These are phyloP conservation scores for Cyclophora punctaria DNA, from an alignment of 2,888 invertebrate species.

Conservation along the genomic window DNA sequence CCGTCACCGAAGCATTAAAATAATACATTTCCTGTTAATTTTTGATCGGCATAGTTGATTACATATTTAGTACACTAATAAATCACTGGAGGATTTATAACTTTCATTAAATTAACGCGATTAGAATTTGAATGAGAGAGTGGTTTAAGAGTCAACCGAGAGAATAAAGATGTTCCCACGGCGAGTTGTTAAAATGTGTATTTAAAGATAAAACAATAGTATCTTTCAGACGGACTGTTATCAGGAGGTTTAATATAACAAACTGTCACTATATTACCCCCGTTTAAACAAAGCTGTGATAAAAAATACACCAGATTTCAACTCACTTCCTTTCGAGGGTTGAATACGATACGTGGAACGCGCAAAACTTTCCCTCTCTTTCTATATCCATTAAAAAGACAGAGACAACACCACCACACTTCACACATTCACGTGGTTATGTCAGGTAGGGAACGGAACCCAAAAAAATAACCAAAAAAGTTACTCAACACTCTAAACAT, in stretches of 20 bases:
- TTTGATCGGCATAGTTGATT: slow-evolving; percentile 47
- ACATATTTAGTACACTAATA: slow-evolving; percentile 32
- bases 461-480: slow-evolving; percentile 61
- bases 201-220: slow-evolving; percentile 46
- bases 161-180: slow-evolving; percentile 23
- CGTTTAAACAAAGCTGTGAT: slow-evolving; percentile 56
- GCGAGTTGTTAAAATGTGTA: slow-evolving; percentile 20
- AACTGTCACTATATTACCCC: slow-evolving; percentile 38
- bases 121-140: no score
- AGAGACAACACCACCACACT: slow-evolving; percentile 35
- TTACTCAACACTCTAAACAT: slow-evolving; percentile 65
- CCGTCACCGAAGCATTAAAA: slow-evolving; percentile 38
- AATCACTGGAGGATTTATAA: not conserved
- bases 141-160: no score
- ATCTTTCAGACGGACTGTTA: slow-evolving; percentile 49
- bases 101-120: not conserved
- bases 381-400: slow-evolving; percentile 27
- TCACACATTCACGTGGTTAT: slow-evolving; percentile 59
- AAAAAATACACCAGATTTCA: slow-evolving; percentile 70
- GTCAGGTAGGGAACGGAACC: slow-evolving; percentile 64
- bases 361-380: slow-evolving; percentile 48
- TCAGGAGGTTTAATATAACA: slow-evolving; percentile 52
- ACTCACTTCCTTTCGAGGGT: slow-evolving; percentile 67
- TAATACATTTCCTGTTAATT: slow-evolving; percentile 50
- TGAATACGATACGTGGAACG: slow-evolving; percentile 34